Evolutionary conservation across 1,140 invertebrate genomes (phyloP), one percentile per base, ranked within the genome.

Genomic region (Procambarus virginalis): DNA sequence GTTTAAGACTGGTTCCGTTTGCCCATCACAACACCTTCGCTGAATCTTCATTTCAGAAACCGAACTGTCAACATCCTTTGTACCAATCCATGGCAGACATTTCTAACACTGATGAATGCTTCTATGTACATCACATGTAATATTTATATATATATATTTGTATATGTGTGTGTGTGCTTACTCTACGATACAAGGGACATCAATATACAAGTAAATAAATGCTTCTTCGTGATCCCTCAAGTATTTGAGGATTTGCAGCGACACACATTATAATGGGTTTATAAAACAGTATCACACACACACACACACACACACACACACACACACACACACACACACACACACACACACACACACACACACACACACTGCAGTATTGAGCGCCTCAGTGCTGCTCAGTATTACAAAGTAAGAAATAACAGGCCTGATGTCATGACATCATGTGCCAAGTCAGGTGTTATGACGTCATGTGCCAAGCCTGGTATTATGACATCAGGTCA

Each of bases 61-160:
- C 64, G 20, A n/a, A 68, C 4, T 17, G 64, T 68, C 4, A 68
- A 10, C 12, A 12, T 8, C 68, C 68, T 6, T 3, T 73, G n/a
- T 34, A 10, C 2, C 68, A 34, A 34, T 22, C 68, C 68, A 5
- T 8, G 68, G 22, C n/a, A 73, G 51, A 73, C 8, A 34, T 34
- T 73, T 73, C 68, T 6, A 73, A 73, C 68, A 73, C 68, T 73
- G n/a, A 73, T 4, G 22, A 34, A 9, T 34, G 20, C 68, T 73
- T 34, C 68, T 73, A 73, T 73, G n/a, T 73, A 73, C 68, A 73
- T 73, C 68, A 73, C 68, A 73, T 34, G 68, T 34, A 73, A 73
- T 73, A n/a, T n/a, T n/a, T n/a, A n/a, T n/a, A 73, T 73, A 73
- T 34, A 34, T 34, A 73, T 73, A 73, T 73, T 34, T 68, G 51